phyloP scores from a whole-genome alignment of 1,140 invertebrate genomes.

The Ectropis grisescens region DNA sequence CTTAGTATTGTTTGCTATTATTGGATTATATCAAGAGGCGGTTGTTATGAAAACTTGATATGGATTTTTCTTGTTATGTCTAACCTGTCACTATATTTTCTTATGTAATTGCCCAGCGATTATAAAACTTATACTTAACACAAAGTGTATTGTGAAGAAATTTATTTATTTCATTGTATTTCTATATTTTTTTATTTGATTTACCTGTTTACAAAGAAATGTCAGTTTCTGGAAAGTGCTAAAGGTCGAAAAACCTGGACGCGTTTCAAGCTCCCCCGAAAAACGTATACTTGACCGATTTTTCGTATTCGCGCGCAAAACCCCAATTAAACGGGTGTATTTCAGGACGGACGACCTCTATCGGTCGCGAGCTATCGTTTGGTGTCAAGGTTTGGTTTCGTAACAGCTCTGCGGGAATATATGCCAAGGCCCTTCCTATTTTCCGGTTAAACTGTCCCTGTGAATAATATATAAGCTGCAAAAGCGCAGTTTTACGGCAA shows the following conservation, averaged over 20 bases:
- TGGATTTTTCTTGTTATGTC: no score
- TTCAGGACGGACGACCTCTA: conserved; percentile 54
- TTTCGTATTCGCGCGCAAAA: conserved; percentile 30
- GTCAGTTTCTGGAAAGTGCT: conserved; percentile 10
- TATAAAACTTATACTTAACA: no score
- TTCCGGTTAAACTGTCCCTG: conserved; percentile 45
- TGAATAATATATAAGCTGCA: no score
- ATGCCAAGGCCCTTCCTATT: conserved; percentile 47
- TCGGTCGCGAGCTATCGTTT: conserved; percentile 59
- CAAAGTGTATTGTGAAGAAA: no score
- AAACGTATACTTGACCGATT: conserved; percentile 66
- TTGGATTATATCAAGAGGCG: conserved; percentile 23
- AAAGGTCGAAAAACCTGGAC: conserved; percentile 39
- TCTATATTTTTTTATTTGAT: no score
- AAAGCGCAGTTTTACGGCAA: no score
- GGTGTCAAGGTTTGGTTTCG: conserved; percentile 61
- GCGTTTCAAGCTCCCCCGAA: conserved; percentile 33
- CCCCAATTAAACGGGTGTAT: conserved; percentile 46
- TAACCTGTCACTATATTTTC: no score
- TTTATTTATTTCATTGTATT: no score
- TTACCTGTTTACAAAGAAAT: no score
- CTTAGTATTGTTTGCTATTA: conserved; percentile 18
- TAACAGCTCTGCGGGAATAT: conserved; percentile 37
- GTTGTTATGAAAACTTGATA: conserved; percentile 28
- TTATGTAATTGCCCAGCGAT: no score